Evolutionary conservation across 2,888 invertebrate species (phyloP).

Genomic region (Agriopis marginaria): DNA sequence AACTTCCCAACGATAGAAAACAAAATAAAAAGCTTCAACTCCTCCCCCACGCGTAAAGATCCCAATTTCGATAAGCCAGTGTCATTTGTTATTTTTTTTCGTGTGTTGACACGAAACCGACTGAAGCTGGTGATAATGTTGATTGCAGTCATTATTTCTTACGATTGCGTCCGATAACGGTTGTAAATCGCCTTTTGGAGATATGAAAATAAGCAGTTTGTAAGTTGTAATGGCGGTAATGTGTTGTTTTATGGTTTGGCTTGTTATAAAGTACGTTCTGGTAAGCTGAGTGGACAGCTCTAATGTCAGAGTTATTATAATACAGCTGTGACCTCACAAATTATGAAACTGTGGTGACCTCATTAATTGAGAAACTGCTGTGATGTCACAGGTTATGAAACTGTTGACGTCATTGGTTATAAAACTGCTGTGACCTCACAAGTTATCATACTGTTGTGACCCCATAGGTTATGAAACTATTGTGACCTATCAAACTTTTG

Average conservation of each 20-base stretch:
- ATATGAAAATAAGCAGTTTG: conserved; percentile 54
- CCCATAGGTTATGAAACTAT: no score
- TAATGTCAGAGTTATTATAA: no score
- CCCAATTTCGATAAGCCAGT: conserved; percentile 60
- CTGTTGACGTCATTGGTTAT: no score
- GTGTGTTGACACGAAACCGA: conserved; percentile 74
- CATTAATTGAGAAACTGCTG: no score
- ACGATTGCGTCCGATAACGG: conserved; percentile 69
- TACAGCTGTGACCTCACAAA: no score
- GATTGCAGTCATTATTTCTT: conserved; percentile 67
- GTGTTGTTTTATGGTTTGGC: conserved; percentile 23
- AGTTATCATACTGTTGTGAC: no score
- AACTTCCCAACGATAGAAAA: conserved; percentile 42
- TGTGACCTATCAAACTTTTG: no score
- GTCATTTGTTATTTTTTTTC: conserved; percentile 76
- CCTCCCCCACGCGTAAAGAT: conserved; percentile 65
- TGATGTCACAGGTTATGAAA: no score
- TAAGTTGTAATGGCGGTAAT: conserved; percentile 36
- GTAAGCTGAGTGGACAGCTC: background rate
- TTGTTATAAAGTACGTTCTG: background rate
- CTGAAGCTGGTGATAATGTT: conserved; percentile 57
- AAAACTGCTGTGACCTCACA: no score
- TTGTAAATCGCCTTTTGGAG: conserved; percentile 48
- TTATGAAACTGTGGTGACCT: no score
- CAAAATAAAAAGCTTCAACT: conserved; percentile 38